phyloP scores from a whole-genome alignment of 2,113 vertebrate species.

The Elephas maximus region DNA sequence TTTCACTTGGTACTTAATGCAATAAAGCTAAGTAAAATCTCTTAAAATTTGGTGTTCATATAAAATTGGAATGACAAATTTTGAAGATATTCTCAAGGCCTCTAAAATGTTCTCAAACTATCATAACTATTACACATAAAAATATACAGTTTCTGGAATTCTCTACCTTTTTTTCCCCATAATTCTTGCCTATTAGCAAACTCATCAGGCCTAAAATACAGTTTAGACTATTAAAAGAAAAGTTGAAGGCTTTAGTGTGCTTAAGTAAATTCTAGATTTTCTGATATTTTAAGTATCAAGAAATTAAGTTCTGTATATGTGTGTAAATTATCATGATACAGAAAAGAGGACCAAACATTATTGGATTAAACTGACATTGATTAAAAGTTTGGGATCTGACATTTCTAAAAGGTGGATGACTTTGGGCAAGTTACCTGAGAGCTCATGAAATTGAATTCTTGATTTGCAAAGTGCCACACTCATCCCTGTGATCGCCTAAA shows the following conservation, averaged over 20 bases:
- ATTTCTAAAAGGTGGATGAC: background rate
- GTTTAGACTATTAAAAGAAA: background rate
- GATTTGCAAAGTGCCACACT: background rate
- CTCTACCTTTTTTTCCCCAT: background rate
- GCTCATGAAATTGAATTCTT: background rate
- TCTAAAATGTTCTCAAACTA: background rate
- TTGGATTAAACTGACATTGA: background rate
- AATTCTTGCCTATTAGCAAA: background rate
- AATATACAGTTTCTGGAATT: background rate
- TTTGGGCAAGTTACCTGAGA: background rate
- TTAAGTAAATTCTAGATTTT: background rate
- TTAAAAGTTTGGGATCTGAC: background rate
- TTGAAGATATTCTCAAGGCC: background rate
- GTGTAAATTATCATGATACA: background rate
- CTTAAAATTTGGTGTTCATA: background rate
- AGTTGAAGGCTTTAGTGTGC: background rate
- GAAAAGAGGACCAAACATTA: background rate
- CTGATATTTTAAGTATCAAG: background rate
- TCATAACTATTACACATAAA: background rate
- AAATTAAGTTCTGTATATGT: background rate
- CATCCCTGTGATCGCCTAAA: background rate
- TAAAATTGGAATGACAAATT: background rate
- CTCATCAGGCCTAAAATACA: background rate
- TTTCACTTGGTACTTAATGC: background rate
- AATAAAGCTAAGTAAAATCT: background rate